These are phyloP conservation scores for Catharus fuscescens DNA, from an alignment of 2,113 vertebrate genomes.

Conservation along the genomic window DNA sequence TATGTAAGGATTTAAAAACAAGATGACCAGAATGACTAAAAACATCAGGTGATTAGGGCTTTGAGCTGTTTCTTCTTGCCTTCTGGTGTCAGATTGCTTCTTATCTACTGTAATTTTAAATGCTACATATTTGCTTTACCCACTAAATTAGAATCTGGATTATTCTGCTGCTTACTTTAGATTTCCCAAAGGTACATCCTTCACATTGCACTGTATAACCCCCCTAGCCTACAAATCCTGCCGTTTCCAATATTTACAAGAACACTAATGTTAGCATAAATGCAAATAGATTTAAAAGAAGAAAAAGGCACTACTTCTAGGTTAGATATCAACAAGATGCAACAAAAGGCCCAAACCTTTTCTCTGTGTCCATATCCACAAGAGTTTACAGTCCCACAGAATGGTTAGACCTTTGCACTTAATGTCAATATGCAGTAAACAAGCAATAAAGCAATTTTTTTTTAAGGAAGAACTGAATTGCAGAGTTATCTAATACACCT, in stretches of 20 bases:
- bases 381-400: background rate
- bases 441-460: background rate
- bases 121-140: slow-evolving; percentile 59
- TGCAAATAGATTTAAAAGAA: background rate
- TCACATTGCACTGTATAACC: slow-evolving; percentile 1
- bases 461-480: background rate
- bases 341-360: background rate
- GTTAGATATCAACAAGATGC: background rate
- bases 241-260: slow-evolving; percentile 1
- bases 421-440: background rate
- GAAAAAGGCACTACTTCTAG: background rate
- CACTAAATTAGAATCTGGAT: slow-evolving; percentile 75
- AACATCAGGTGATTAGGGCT: slow-evolving; percentile 59
- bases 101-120: slow-evolving; percentile 66
- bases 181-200: slow-evolving; percentile 71
- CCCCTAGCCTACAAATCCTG: slow-evolving; percentile 44
- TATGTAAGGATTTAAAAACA: background rate
- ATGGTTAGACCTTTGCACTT: fast-evolving
- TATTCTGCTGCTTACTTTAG: slow-evolving; percentile 69
- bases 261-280: slow-evolving; percentile 10
- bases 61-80: slow-evolving; percentile 17
- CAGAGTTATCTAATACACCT: fast-evolving
- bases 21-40: slow-evolving; percentile 25
- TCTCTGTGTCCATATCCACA: fast-evolving
- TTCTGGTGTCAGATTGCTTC: slow-evolving; percentile 63